These are phyloP conservation scores for Ptychodera flava DNA, from an alignment of 35 echinoderm and acorn worm genomes.

Conservation along the genomic window DNA sequence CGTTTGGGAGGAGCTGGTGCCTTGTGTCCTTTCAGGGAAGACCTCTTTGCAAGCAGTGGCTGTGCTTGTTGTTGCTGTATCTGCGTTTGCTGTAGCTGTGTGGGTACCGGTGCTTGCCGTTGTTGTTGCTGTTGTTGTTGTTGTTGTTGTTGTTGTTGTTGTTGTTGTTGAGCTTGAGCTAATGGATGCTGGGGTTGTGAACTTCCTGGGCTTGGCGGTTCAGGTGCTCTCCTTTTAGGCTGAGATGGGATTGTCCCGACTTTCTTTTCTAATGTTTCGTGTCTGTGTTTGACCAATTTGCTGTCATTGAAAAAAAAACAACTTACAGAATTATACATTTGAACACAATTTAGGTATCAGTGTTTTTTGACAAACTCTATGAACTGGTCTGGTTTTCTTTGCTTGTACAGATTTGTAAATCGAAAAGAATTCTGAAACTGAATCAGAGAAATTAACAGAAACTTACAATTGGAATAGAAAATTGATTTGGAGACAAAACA, in stretches of 20 bases:
- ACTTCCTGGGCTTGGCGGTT: conserved; percentile 3
- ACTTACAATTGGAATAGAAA: too few relatives aligned
- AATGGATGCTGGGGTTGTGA: conserved; percentile 7
- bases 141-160: conserved; percentile 5
- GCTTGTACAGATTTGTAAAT: too few relatives aligned
- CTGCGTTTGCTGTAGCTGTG: not conserved
- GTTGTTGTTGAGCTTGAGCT: not conserved
- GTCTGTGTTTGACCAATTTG: conserved; percentile 87
- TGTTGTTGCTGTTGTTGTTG: not conserved
- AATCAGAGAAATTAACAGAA: too few relatives aligned
- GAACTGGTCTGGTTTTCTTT: too few relatives aligned
- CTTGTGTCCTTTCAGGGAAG: not conserved
- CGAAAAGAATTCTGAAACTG: too few relatives aligned
- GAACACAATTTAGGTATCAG: too few relatives aligned
- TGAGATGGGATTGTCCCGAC: conserved; percentile 5
- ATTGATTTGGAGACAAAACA: too few relatives aligned
- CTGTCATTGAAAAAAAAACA: conserved; percentile 18
- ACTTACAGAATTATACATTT: too few relatives aligned
- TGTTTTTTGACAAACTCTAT: too few relatives aligned
- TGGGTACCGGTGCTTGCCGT: not conserved
- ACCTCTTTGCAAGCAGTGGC: not conserved
- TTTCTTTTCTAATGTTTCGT: conserved; percentile 29
- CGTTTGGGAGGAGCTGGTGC: not conserved
- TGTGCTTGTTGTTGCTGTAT: not conserved
- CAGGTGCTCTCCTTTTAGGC: conserved; percentile 43